phyloP scores from a whole-genome alignment of 2,113 vertebrate species.

The Pavo muticus region DNA sequence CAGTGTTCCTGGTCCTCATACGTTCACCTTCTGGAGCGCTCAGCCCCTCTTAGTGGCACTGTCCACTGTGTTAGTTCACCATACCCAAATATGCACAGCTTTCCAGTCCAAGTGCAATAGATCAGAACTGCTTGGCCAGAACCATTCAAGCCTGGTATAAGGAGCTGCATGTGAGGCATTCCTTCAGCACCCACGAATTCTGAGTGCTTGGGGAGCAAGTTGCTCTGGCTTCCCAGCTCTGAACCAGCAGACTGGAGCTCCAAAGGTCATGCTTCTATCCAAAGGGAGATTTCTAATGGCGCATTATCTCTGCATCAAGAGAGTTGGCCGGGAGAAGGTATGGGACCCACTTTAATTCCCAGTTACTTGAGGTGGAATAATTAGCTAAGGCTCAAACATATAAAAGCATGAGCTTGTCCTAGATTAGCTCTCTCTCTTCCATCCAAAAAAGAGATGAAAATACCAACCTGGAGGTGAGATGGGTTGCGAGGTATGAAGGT shows the following conservation, averaged over 20 bases:
- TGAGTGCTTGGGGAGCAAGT: background rate
- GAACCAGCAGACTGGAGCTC: background rate
- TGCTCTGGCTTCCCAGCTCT: background rate
- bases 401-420: background rate
- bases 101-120: background rate
- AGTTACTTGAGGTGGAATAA: background rate
- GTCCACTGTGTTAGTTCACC: background rate
- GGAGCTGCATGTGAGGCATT: background rate
- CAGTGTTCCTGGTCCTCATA: background rate
- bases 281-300: background rate
- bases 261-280: background rate
- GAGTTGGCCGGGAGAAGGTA: background rate
- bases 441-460: background rate
- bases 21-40: background rate
- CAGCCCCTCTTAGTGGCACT: background rate
- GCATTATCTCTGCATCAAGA: background rate
- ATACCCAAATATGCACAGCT: background rate
- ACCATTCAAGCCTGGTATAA: background rate
- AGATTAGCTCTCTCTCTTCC: background rate
- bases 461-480: background rate
- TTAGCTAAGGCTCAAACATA: background rate
- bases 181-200: background rate
- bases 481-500: background rate
- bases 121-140: background rate
- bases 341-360: background rate